Evolutionary conservation across 2,797 vertebrate genomes (phyloP).

Genomic region (Danionella dracula): DNA sequence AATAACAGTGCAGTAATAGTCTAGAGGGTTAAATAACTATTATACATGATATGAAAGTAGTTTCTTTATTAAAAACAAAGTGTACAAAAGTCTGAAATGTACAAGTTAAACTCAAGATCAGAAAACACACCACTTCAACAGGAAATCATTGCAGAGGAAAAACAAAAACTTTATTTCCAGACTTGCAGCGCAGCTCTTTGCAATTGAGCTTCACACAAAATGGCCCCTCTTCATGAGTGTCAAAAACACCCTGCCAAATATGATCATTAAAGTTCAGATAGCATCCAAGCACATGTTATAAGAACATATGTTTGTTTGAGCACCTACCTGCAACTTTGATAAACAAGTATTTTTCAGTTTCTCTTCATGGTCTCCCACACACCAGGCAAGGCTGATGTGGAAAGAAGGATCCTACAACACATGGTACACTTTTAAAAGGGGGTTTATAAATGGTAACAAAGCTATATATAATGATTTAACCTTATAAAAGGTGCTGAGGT

Average conservation of each 20-base stretch:
- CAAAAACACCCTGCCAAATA: constrained; percentile 69
- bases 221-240: constrained; percentile 75
- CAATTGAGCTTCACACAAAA: constrained; percentile 67
- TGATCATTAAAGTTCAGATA: not conserved
- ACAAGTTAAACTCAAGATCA: too few relatives aligned
- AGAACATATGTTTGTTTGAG: not conserved
- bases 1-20: too few relatives aligned
- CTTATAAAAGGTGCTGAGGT: constrained; percentile 75
- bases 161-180: constrained; percentile 85
- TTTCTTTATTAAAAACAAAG: too few relatives aligned
- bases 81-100: too few relatives aligned
- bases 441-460: too few relatives aligned
- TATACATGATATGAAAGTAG: too few relatives aligned
- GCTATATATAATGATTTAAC: constrained; percentile 43
- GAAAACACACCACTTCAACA: too few relatives aligned
- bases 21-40: too few relatives aligned
- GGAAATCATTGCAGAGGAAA: constrained; percentile 64
- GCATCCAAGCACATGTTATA: not conserved
- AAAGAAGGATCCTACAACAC: constrained; percentile 84
- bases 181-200: constrained; percentile 78
- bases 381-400: constrained; percentile 93
- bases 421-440: not conserved
- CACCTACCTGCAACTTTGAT: constrained; percentile 79
- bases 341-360: constrained; percentile 66
- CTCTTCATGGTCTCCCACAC: constrained; percentile 72